phyloP scores from a whole-genome alignment of 2,797 vertebrate species.

The Sebastes iracundus region DNA sequence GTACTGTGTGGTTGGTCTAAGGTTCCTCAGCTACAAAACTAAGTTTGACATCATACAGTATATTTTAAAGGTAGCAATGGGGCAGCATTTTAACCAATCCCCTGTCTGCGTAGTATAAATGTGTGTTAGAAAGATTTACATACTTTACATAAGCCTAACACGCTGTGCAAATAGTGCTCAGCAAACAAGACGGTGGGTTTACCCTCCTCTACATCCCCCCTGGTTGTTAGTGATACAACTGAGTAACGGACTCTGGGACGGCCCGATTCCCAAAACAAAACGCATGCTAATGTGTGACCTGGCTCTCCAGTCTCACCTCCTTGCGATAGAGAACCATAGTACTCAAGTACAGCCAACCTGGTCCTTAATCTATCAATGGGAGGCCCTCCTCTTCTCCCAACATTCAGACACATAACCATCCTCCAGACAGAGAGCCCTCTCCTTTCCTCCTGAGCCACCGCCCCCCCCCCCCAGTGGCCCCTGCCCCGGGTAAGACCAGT shows the following conservation, averaged over 20 bases:
- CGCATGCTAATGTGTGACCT: constrained; percentile 81
- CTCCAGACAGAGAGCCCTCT: constrained; percentile 72
- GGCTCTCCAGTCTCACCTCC: constrained; percentile 74
- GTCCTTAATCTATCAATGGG: constrained; percentile 81
- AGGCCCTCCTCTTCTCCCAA: constrained; percentile 70
- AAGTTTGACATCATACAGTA: neutral
- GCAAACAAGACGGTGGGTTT: constrained; percentile 59
- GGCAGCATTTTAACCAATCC: neutral
- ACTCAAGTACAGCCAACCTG: constrained; percentile 79
- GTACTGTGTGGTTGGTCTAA: neutral
- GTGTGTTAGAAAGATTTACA: constrained; percentile 62
- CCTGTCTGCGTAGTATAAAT: constrained; percentile 27
- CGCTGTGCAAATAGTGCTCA: constrained; percentile 58
- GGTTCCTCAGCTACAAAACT: neutral
- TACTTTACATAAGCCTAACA: constrained; percentile 58
- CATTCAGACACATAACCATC: constrained; percentile 74
- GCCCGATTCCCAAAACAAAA: constrained; percentile 70
- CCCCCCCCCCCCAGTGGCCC: constrained; percentile 32
- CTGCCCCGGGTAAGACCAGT: constrained; percentile 63
- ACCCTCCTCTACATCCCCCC: constrained; percentile 36
- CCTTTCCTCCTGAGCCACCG: constrained; percentile 53
- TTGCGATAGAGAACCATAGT: constrained; percentile 69
- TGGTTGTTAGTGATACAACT: constrained; percentile 57
- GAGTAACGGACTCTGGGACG: constrained; percentile 63
- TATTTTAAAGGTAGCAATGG: neutral